Base-by-base conservation (phyloP, 2,888 invertebrate species). In the Sinodicranocentrus sp. region DNA sequence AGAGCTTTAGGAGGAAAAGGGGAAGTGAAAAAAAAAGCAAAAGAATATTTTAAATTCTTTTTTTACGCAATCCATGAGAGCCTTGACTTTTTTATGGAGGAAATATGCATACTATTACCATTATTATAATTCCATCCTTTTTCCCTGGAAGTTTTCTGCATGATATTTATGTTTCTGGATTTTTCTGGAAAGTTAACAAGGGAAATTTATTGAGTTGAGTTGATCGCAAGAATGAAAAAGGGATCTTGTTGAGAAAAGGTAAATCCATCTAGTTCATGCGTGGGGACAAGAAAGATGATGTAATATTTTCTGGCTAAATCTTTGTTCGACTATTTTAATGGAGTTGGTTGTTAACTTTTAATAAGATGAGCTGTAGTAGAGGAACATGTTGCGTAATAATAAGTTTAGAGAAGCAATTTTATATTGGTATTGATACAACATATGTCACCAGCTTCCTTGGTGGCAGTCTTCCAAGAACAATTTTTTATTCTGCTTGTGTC, bases 91-190 rank as follows among this genome's bases (percentile, higher is more conserved):
- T 75, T 75, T 75, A 75, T 72, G 72, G 72, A 48, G 43, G 63
- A 75, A 75, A 75, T 75, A 75, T 75, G 75, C 75, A 75, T 61
- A 44, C 48, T 26, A 48, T 75, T 61, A 75, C 75, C 75, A 75
- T 75, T 75, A 75, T 75, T 75, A 75, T 75, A 75, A 75, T 75
- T 75, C 59, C 63, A 44, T 61, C 48, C 44, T 63, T 75, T 63
- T 75, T 26, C 28, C 33, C 5, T 19, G 23, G 48, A 48, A 48
- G n/a, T 48, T n/a, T 17, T 48, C 48, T 15, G 8, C n/a, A 48
- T 5, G 15, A n/a, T 48, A n/a, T 48, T 3, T 10, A 15, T 17
- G n/a, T n/a, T 8, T 6, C 52, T 54, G 71, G 71, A 57, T 71
- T 57, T 72, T 33, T 33, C 5, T 33, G 3, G 17, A 48, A 48